A percentile compares a stretch with the other conserved stretches of the same genome.
Conservation (phyloP, 1,140 invertebrate genomes). For the Prorops nasuta region DNA sequence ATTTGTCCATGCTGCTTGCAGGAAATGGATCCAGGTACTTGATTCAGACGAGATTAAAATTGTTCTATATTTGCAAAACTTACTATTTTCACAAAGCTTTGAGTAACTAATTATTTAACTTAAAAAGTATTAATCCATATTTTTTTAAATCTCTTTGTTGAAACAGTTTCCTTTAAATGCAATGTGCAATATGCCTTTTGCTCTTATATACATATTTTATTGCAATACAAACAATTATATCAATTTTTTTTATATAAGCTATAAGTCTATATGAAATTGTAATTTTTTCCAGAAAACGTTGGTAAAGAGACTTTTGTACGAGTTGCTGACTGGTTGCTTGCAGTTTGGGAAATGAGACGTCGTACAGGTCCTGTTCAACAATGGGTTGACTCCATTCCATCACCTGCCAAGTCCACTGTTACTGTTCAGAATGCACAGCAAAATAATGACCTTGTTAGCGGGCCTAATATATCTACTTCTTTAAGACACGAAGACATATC, state of each 20-base stretch:
- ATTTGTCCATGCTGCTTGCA: constrained; percentile 26
- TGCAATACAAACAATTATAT: no score
- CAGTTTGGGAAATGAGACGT: constrained; percentile 53
- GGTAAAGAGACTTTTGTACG: constrained; percentile 45
- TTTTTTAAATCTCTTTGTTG: no score
- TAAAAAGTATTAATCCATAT: no score
- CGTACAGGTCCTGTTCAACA: constrained; percentile 48
- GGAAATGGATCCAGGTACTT: constrained; percentile 46
- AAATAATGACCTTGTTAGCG: background rate
- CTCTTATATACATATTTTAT: background rate
- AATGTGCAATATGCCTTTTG: no score
- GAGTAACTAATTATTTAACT: no score
- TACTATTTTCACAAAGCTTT: no score
- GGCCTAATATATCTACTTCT: constrained; percentile 16
- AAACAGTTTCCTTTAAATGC: no score
- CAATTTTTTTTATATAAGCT: no score
- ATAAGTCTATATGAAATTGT: no score
- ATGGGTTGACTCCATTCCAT: constrained; percentile 56
- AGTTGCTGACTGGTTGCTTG: constrained; percentile 48
- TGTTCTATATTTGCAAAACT: no score
- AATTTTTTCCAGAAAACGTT: constrained; percentile 41
- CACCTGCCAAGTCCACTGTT: constrained; percentile 15
- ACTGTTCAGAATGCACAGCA: background rate
- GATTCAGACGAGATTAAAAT: no score
- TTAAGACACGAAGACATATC: constrained; percentile 22